Evolutionary conservation across 2,113 vertebrate genomes (phyloP), one percentile per base, ranked within the genome.

Genomic region (Prietella phreatophila): DNA sequence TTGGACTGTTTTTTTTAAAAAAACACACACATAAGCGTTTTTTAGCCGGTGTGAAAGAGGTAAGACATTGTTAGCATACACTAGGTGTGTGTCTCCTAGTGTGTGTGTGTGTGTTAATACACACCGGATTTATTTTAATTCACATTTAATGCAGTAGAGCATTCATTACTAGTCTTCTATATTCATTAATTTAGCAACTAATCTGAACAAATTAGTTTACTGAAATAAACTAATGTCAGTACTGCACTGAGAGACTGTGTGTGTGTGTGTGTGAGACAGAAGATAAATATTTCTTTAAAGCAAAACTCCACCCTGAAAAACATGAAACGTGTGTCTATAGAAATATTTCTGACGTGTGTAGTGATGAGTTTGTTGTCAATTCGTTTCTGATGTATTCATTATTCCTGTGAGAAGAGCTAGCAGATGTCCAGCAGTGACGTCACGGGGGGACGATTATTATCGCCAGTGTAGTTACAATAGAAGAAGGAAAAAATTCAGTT

Each of bases 21-120:
- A 36, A 42, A 47, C 6, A 33, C 2, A 11, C 9, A 33, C 3
- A 7, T 47, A 47, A 5, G 42, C 0, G 5, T 53, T 61, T 47
- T 87, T 25, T 88, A 47, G 65, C 63, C 73, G 87, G 71, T 83
- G 87, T 83, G 71, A 81, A 84, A 90, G 87, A 90, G 89, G 89
- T 88, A 61, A 86, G 89, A 36, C 55, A 2, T 30, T 30, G 39
- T 86, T 87, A 60, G 82, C 42, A 30, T 63, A 47, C 27, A 56
- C 50, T 86, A 53, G 1, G 60, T 56, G 61, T 33, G n/a, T 53
- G 39, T 58, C 0, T 47, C 39, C n/a, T 53, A 5, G 75, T 47
- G 36, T 11, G 71, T 50, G 42, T 33, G 60, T 55, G 60, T 33
- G n/a, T 53, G 36, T 58, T 42, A 19, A 1, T 56, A 15, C 22